Percentiles rank a stretch among this genome's conserved stretches.
Evolutionary conservation across 2,888 invertebrate species (phyloP).

Genomic region (Aelia acuminata): DNA sequence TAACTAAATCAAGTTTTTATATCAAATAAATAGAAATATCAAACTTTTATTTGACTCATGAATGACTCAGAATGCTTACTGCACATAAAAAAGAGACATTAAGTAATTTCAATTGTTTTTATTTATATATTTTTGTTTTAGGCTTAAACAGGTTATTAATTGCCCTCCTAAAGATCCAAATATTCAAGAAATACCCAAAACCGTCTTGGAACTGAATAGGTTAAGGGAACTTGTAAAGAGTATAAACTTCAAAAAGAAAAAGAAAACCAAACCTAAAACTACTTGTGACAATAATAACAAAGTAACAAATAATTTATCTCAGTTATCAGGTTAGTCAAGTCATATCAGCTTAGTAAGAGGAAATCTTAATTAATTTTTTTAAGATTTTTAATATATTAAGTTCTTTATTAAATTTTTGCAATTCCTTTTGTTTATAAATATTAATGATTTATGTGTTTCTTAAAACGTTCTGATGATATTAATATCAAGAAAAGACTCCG

Average conservation of each 20-base stretch:
- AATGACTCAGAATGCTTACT: too few relatives aligned
- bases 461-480: too few relatives aligned
- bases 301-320: constrained; percentile 68
- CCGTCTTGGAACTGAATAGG: constrained; percentile 77
- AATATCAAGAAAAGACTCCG: too few relatives aligned
- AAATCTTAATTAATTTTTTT: constrained; percentile 3
- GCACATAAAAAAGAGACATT: too few relatives aligned
- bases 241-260: constrained; percentile 69
- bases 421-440: too few relatives aligned
- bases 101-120: constrained; percentile 56
- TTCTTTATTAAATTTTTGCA: too few relatives aligned
- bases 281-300: constrained; percentile 39
- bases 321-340: constrained; percentile 63
- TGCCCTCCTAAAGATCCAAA: constrained; percentile 80
- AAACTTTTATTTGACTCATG: too few relatives aligned
- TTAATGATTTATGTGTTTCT: too few relatives aligned
- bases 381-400: too few relatives aligned
- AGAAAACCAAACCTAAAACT: constrained; percentile 67
- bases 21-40: too few relatives aligned
- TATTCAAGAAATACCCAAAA: constrained; percentile 82
- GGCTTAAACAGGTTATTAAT: constrained; percentile 80
- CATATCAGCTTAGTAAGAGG: too few relatives aligned
- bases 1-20: too few relatives aligned
- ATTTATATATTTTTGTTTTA: constrained; percentile 61
- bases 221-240: constrained; percentile 72